Evolutionary conservation across 2,797 vertebrate genomes (phyloP), one percentile per base, ranked within the genome.

Genomic region (Clarias platycephalus): DNA sequence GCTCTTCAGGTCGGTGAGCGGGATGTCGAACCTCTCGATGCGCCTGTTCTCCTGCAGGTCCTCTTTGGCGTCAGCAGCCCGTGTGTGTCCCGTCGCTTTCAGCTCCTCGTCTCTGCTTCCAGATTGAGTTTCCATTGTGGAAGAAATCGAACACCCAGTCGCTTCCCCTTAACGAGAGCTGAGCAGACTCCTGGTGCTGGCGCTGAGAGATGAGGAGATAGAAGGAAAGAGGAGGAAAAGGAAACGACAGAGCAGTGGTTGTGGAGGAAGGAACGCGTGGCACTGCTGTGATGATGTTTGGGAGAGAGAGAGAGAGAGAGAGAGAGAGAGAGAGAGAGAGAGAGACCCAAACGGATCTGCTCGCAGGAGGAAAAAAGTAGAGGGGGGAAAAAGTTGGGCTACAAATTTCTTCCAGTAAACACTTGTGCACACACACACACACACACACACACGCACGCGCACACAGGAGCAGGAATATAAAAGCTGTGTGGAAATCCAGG

Each of bases 41-140:
- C 85, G 93, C 89, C 88, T 93, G 12, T 90, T 85, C 28, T 91
- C 91, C 88, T 89, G 90, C 88, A 88, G 91, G 88, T 94, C 94
- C 90, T 94, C 92, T 89, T 88, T 87, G 62, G 91, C 88, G 86
- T 91, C 90, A 90, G 88, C 92, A 92, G 90, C 92, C 68, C 72
- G 84, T 90, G 87, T 89, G 91, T 87, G 87, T 89, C 84, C 86
- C 84, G 82, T 87, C 28, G 83, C 86, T 71, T 88, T 90, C 87
- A 81, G 89, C 90, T 82, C 92, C 89, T 90, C 93, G 88, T 91
- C 91, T 92, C 92, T 91, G 91, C 93, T 95, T 95, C 93, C 94
- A 93, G 94, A 95, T 95, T 94, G 94, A 93, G 90, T 95, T 95
- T 95, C 95, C 95, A 95, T 96, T 95, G 93, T 95, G 91, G 89